Evolutionary conservation across 2,888 invertebrate species (phyloP), one percentile per base, ranked within the genome.

Genomic region (Sinopyrophorus schimmeli): DNA sequence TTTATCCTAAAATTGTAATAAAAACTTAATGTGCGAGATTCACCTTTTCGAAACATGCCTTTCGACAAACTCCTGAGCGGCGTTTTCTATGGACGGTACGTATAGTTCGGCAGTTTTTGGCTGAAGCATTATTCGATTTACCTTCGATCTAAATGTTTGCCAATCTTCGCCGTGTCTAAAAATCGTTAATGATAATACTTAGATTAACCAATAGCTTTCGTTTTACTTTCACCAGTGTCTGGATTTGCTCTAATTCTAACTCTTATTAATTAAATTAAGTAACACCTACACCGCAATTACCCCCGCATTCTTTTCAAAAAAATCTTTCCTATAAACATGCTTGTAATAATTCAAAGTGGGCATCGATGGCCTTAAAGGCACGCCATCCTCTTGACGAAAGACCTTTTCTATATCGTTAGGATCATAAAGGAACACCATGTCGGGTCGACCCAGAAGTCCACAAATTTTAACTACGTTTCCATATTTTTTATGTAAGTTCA

Each of bases 111-210:
- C 87, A 0, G 84, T 83, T 30, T 82, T 78, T 0, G 89, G 83
- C 60, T 87, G 83, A 58, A 91, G 74, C 72, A 91, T 86, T 11
- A 87, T 83, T 61, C 86, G 82, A 35, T 90, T 89, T 3, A 89
- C 87, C 65, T 86, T 87, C 3, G 83, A 82, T 31, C 91, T 78
- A 56, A 90, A 84, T 37, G 82, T 79, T 63, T 87, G 82, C 91
- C 91, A 91, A 6, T 84, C 83, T 54, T 89, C 85, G 1, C 90
- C 91, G 63, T 91, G 89, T 0, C 91, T 91, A 10, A 9, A 35
- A 35, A n/a, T 5, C 21, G 21, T n/a, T 20, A 20, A 20, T 20
- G 21, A n/a, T n/a, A 20, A 5, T n/a, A n/a, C n/a, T 20, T n/a
- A n/a, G n/a, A n/a, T n/a, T n/a, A n/a, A n/a, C n/a, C n/a, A n/a